phyloP scores from a whole-genome alignment of 2,797 vertebrate species.

The Enteromius radiatus region DNA sequence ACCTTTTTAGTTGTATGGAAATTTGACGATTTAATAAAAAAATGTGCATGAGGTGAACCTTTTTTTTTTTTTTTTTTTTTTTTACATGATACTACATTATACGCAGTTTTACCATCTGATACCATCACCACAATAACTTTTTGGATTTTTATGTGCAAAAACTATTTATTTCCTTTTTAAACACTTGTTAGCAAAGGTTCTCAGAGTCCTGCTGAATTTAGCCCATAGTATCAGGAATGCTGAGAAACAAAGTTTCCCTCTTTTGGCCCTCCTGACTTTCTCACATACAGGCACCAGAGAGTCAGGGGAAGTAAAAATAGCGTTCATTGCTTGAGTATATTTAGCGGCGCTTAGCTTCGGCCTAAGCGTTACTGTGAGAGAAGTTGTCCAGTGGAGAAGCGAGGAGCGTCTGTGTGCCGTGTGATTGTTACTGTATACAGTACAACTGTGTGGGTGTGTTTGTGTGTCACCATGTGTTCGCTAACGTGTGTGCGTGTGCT shows the following conservation, averaged over 20 bases:
- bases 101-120: neutral
- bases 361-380: slow-evolving; percentile 61
- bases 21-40: neutral
- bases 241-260: slow-evolving; percentile 50
- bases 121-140: neutral
- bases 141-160: neutral
- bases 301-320: slow-evolving; percentile 76
- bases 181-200: slow-evolving; percentile 19
- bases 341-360: slow-evolving; percentile 71
- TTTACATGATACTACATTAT: neutral
- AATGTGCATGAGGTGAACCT: neutral
- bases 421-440: slow-evolving; percentile 40
- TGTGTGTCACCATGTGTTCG: slow-evolving; percentile 37
- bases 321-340: slow-evolving; percentile 71
- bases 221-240: slow-evolving; percentile 53
- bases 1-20: neutral
- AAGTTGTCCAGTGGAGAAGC: slow-evolving; percentile 60
- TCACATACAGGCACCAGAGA: slow-evolving; percentile 38
- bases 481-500: slow-evolving; percentile 43
- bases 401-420: slow-evolving; percentile 38
- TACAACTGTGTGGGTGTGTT: slow-evolving; percentile 26
- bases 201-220: slow-evolving; percentile 52
- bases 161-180: slow-evolving; percentile 14
- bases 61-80: neutral
- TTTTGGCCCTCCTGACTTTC: slow-evolving; percentile 41